phyloP scores from a whole-genome alignment of 23 tunicate genomes.

The Ciona savignyi region DNA sequence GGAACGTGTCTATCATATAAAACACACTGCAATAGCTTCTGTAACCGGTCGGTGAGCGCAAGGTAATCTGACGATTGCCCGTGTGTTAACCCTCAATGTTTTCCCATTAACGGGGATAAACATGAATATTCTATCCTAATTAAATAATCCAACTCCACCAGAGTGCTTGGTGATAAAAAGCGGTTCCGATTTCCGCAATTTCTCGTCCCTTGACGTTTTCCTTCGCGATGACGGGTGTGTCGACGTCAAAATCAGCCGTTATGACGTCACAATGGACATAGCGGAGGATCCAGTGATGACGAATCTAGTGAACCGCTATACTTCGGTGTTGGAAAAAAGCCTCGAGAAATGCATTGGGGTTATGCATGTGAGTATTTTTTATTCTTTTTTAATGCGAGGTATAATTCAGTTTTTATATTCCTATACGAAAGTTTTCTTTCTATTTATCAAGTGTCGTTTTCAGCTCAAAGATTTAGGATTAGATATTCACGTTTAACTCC shows the following conservation, averaged over 20 bases:
- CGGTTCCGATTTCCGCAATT: conserved; percentile 75
- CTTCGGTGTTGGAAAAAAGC: conserved; percentile 43
- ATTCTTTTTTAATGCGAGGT: too few species aligned
- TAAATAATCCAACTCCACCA: conserved; percentile 9
- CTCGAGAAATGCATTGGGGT: conserved; percentile 41
- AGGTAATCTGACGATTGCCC: too few species aligned
- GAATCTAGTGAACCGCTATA: conserved; percentile 50
- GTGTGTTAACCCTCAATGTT: too few species aligned
- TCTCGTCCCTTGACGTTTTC: conserved; percentile 55
- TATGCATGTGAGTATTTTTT: conserved; percentile 22
- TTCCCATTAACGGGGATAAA: too few species aligned
- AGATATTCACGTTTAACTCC: too few species aligned
- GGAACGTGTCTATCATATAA: too few species aligned
- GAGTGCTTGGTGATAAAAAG: conserved; percentile 64
- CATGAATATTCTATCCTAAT: not conserved
- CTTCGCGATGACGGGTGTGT: conserved; percentile 32
- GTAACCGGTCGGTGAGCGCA: too few species aligned
- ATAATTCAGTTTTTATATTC: too few species aligned
- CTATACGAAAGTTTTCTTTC: too few species aligned
- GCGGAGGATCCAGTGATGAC: conserved; percentile 21
- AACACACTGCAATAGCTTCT: too few species aligned
- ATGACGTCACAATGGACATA: conserved; percentile 41
- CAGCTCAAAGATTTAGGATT: too few species aligned
- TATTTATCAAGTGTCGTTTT: too few species aligned
- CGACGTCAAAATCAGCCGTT: conserved; percentile 54